Evolutionary conservation across 2,888 invertebrate genomes (phyloP), one percentile per base, ranked within the genome.

Genomic region (Cylindroiulus punctatus): DNA sequence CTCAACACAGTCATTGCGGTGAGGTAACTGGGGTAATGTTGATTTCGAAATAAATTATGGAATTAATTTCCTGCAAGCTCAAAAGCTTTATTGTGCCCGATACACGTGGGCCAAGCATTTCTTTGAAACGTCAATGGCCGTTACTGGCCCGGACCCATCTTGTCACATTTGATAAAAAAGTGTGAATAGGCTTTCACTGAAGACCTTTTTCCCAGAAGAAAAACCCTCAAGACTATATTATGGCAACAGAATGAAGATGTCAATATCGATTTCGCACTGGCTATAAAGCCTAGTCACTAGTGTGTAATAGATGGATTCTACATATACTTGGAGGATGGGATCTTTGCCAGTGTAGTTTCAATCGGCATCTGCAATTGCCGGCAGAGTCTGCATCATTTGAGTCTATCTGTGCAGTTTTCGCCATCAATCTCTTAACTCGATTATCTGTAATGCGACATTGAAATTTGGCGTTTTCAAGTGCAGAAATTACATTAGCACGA

Each of bases 161-260:
- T 76, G 76, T 76, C 76, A 76, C 26, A 30, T 76, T 30, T 76
- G 8, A 30, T 76, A 76, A 76, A 65, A 65, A 30, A 76, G 76
- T 30, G 26, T 30, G 26, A 76, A 76, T 76, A 17, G 30, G 76
- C 76, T 76, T 76, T 10, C 26, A 76, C 12, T 76, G 76, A 76
- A 76, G 76, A 4, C 76, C 30, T 76, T 76, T 76, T 76, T 76
- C 76, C 76, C 76, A 76, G 76, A 76, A 76, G 76, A 76, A 76
- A 76, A 30, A 7, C 76, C 76, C 30, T 76, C 76, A 26, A 76
- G 76, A 76, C 76, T 76, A 76, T 76, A 76, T 76, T 76, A 76
- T 30, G 30, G 76, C 26, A 76, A 76, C 76, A 76, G 76, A 76
- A 76, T 76, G 76, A 76, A 30, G 76, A 30, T 30, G 76, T 76